Evolutionary conservation across 2,113 vertebrate genomes (phyloP), one percentile per base, ranked within the genome.

Genomic region (Lonchura striata): DNA sequence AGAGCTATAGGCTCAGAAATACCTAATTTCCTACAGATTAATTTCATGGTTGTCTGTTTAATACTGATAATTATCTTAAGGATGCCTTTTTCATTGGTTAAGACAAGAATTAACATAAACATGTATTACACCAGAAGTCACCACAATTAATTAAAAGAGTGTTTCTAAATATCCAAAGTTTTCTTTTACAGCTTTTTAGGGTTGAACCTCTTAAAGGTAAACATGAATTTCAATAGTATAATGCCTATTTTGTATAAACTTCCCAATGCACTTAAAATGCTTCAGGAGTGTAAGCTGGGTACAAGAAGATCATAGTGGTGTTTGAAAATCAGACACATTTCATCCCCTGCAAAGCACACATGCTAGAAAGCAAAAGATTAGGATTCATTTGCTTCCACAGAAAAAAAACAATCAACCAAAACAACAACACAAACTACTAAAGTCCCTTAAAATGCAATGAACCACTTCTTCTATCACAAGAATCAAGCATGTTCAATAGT

Each of bases 31-130:
- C 74, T 82, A 57, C 50, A 50, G 63, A 27, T 81, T 59, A 61
- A 90, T 92, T 91, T 94, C 81, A 85, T 28, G 70, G 81, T 65
- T 79, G 68, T 87, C 86, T 76, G 31, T 76, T 88, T 84, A 92
- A 70, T 37, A 60, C 42, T 39, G 86, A 41, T 31, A 39, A 86
- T 74, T 63, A 81, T 71, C 81, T 82, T 49, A 91, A 71, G 53
- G 33, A 31, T 69, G 46, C 42, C 57, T 84, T 82, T 79, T 66
- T 52, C 61, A 72, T 68, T 84, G 68, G 19, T 68, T 53, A 57
- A 76, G 7, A 74, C 68, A 77, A 35, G 28, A 61, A 83, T 49
- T 78, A 64, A 70, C 5, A 2, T 31, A 27, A 78, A 52, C 6
- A 5, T 1, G 0, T 33, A 39, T 65, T 61, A 85, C 10, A 23